Evolutionary conservation across 2,888 invertebrate species (phyloP), one percentile per base, ranked within the genome.

Genomic region (Alloscopus bannaensis): DNA sequence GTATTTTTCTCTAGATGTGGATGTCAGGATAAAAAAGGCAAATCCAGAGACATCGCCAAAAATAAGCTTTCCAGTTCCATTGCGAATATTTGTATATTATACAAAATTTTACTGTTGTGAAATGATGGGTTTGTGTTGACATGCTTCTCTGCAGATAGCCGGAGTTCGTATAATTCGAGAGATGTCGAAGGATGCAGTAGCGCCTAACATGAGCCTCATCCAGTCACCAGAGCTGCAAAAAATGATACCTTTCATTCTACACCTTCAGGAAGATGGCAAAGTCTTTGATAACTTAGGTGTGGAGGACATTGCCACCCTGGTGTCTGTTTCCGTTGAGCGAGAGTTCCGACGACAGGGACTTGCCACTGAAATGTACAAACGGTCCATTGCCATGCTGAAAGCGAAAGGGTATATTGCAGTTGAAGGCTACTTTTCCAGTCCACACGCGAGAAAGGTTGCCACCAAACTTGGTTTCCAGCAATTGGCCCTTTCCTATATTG

Each of bases 351-450:
- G 76, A 40, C 80, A 81, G 45, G 82, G 82, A 18, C 69, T 84
- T n/a, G 82, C 80, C 11, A 73, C 79, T 1, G 84, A 84, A 55
- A 77, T 82, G 80, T 84, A 82, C 64, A 29, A 57, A n/a, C 42
- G 84, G 42, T 69, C 78, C 0, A 18, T 82, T 1, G 62, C 70
- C 0, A 68, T 84, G 47, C 71, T 84, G 18, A 84, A 80, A 52
- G 64, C 76, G 11, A 82, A 82, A 45, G 84, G 82, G 20, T 81
- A 75, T 55, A 69, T 66, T 22, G 70, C 81, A 1, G 81, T 82
- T 11, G 79, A 81, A 50, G 82, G 82, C 59, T 68, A 57, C 20
- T 84, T 84, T 65, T 68, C 82, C 4, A 81, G 66, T 60, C 82
- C 84, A 24, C 42, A 60, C 26, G 75, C 84, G 0, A 57, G 82